Conservation (phyloP, 1,140 invertebrate species). For the Camponotus floridanus region DNA sequence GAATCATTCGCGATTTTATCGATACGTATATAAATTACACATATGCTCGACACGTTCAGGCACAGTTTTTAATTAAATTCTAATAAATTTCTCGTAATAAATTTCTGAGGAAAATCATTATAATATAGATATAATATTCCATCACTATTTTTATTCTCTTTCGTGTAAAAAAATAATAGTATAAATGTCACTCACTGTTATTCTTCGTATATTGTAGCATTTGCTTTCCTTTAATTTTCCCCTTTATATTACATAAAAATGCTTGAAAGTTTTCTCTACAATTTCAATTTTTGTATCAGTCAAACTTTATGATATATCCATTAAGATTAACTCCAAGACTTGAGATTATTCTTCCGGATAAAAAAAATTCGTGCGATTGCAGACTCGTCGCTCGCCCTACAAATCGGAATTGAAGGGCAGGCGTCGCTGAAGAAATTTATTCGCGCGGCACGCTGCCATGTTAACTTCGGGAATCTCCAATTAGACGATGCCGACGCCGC, state of each 20-base stretch:
- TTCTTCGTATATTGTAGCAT: neutral
- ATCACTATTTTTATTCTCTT: neutral
- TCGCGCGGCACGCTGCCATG: constrained; percentile 65
- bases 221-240: neutral
- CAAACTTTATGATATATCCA: neutral
- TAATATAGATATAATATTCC: neutral
- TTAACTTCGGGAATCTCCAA: constrained; percentile 83
- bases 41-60: neutral
- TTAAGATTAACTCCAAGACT: neutral
- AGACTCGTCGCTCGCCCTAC: constrained; percentile 61
- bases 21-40: neutral
- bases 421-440: constrained; percentile 80
- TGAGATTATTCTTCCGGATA: neutral
- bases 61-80: neutral
- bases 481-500: constrained; percentile 73
- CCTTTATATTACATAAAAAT: neutral
- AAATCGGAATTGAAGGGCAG: constrained; percentile 81
- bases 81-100: neutral
- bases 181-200: neutral
- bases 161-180: neutral
- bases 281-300: neutral
- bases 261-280: neutral
- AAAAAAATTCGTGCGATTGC: constrained; percentile 31
- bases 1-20: constrained; percentile 1
- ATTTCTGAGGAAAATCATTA: neutral